These are phyloP conservation scores for Dendropsophus ebraccatus DNA, from an alignment of 2,113 vertebrate species.

Conservation along the genomic window DNA sequence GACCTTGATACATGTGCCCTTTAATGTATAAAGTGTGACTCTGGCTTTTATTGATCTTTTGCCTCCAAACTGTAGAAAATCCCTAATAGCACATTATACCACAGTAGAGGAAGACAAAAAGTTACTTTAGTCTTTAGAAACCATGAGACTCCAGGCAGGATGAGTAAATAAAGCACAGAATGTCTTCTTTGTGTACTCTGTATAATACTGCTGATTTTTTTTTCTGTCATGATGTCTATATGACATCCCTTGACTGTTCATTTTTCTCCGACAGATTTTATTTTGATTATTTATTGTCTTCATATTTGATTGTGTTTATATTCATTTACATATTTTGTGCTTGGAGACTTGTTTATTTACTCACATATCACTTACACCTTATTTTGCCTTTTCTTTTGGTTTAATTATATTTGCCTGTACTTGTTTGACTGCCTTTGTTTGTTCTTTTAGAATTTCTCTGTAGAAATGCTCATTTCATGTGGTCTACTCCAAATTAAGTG, in stretches of 20 bases:
- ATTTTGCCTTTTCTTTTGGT: conserved; percentile 24
- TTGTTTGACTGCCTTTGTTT: conserved; percentile 19
- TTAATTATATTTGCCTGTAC: conserved; percentile 29
- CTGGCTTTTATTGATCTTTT: too few relatives aligned
- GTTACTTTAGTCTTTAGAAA: not conserved
- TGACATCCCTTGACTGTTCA: conserved; percentile 39
- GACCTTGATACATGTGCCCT: too few relatives aligned
- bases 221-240: conserved; percentile 11
- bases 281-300: conserved; percentile 53
- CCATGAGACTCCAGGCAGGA: not conserved
- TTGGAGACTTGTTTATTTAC: conserved; percentile 39
- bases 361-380: conserved; percentile 16
- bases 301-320: conserved; percentile 41
- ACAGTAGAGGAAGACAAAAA: not conserved
- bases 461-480: conserved; percentile 13
- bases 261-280: conserved; percentile 48
- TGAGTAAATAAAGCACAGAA: not conserved
- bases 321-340: conserved; percentile 41
- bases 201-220: not conserved
- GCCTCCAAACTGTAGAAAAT: not conserved
- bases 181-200: not conserved
- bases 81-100: not conserved
- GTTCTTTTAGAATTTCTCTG: not conserved
- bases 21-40: too few relatives aligned
- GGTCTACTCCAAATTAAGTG: conserved; percentile 50